Evolutionary conservation across 2,888 invertebrate genomes (phyloP).

Genomic region (Eupithecia exiguata): DNA sequence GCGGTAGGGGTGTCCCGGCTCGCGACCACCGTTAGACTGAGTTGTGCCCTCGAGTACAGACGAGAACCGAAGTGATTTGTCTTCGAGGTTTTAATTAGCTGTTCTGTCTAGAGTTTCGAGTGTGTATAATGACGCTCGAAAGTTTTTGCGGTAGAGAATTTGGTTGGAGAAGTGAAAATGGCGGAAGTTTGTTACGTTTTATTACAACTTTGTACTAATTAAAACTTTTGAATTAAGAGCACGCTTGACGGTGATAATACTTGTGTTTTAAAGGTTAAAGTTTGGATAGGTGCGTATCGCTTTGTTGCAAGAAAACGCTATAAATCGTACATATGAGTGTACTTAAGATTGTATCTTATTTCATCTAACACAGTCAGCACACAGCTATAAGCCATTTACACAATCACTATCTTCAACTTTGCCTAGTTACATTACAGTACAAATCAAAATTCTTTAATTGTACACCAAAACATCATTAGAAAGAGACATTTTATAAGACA

Average conservation of each 20-base stretch:
- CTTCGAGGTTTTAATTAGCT: constrained; percentile 43
- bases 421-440: not conserved
- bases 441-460: too few species aligned
- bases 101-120: constrained; percentile 37
- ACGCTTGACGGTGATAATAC: not conserved
- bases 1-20: constrained; percentile 53
- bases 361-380: too few species aligned
- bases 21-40: constrained; percentile 70
- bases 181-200: constrained; percentile 14
- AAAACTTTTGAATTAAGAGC: constrained; percentile 3
- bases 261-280: not conserved
- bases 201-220: constrained; percentile 8
- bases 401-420: not conserved
- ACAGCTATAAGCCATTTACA: not conserved
- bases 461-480: too few species aligned
- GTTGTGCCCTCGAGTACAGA: constrained; percentile 50
- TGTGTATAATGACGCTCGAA: constrained; percentile 32
- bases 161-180: constrained; percentile 18
- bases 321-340: not conserved
- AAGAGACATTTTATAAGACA: too few species aligned
- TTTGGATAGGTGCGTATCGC: not conserved
- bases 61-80: constrained; percentile 44
- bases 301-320: not conserved
- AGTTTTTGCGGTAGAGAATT: constrained; percentile 24
- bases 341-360: too few species aligned